Evolutionary conservation across 2,113 vertebrate genomes (phyloP).

Genomic region (Pelecanoides urinatrix): DNA sequence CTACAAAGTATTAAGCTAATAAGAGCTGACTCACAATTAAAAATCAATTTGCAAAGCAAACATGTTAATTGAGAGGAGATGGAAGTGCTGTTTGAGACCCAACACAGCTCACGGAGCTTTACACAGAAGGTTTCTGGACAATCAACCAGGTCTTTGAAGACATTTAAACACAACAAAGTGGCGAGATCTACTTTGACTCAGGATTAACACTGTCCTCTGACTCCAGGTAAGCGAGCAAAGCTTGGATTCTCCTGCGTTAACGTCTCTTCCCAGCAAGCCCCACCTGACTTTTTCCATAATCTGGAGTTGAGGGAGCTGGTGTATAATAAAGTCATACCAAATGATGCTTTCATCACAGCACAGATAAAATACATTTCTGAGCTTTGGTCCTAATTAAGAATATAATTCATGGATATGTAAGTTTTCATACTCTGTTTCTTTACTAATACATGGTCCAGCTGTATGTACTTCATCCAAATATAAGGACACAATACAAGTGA

Average conservation of each 20-base stretch:
- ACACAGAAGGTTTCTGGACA: neutral
- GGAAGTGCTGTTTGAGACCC: neutral
- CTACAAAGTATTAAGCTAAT: neutral
- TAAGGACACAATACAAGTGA: neutral
- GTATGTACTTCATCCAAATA: neutral
- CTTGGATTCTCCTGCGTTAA: neutral
- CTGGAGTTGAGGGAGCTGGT: neutral
- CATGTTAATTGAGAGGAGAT: neutral
- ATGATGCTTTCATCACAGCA: neutral
- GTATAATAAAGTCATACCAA: neutral
- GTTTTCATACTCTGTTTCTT: neutral
- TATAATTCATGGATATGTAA: rapidly evolving
- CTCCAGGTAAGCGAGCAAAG: neutral
- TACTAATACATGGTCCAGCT: neutral
- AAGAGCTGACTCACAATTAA: neutral
- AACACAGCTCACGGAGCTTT: neutral
- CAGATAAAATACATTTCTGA: neutral
- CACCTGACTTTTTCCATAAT: neutral
- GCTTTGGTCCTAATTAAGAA: neutral
- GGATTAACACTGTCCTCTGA: neutral
- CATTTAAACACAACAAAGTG: neutral
- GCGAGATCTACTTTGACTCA: neutral
- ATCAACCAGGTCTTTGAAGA: neutral
- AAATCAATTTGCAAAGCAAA: neutral
- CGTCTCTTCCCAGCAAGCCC: neutral